Percentiles rank a stretch among this genome's conserved stretches.
phyloP scores from a whole-genome alignment of 2,797 vertebrate species.

The Poecilia wingei region DNA sequence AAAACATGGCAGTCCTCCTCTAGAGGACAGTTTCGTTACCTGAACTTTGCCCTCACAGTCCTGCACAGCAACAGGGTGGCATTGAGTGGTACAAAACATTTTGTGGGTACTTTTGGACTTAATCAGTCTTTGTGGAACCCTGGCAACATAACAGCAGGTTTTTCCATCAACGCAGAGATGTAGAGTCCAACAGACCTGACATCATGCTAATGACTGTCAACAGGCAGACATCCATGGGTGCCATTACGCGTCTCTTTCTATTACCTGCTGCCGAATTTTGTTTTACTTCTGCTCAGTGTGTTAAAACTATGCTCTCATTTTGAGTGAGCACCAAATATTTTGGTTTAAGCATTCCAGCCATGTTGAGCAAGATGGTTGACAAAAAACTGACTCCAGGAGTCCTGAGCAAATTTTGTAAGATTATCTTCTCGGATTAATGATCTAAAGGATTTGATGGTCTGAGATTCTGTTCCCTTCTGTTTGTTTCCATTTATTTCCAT shows the following conservation, averaged over 20 bases:
- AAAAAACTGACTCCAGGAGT: not conserved
- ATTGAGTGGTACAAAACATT: constrained; percentile 38
- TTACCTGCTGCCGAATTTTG: constrained; percentile 39
- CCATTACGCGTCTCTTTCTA: constrained; percentile 18
- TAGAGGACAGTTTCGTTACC: constrained; percentile 63
- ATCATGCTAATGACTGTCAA: constrained; percentile 53
- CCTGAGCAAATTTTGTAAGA: not conserved
- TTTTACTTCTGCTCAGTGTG: constrained; percentile 21
- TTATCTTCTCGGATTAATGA: not conserved
- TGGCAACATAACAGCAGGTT: constrained; percentile 43
- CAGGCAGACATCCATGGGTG: constrained; percentile 28
- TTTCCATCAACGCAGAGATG: constrained; percentile 36
- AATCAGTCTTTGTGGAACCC: constrained; percentile 28
- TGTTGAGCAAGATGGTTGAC: not conserved
- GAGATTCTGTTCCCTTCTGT: not conserved
- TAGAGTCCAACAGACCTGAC: constrained; percentile 57
- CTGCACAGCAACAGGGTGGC: constrained; percentile 22
- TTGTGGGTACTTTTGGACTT: constrained; percentile 19
- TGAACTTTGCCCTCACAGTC: constrained; percentile 45
- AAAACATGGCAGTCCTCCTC: constrained; percentile 30
- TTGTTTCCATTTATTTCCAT: not conserved
- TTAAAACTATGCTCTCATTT: constrained; percentile 10
- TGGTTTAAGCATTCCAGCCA: constrained; percentile 19
- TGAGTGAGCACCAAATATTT: constrained; percentile 14
- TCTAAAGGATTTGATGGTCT: not conserved